Percentiles rank a stretch among this genome's conserved stretches.
Evolutionary conservation across 2,113 vertebrate genomes (phyloP).

Genomic region (Rhinoderma darwinii): DNA sequence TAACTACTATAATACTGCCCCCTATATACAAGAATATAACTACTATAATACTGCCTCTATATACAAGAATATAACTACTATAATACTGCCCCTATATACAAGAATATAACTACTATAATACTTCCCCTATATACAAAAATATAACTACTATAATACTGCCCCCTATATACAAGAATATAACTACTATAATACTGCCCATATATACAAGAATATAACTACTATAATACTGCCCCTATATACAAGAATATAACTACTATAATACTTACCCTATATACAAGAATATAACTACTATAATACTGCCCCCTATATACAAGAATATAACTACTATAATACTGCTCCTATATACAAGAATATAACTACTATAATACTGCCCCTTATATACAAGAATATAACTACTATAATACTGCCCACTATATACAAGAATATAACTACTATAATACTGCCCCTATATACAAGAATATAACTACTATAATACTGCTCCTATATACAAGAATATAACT

Average conservation of each 20-base stretch:
- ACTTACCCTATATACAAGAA: constrained; percentile 11
- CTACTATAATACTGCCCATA: constrained; percentile 4
- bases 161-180: constrained; percentile 20
- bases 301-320: neutral
- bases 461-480: constrained; percentile 10
- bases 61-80: constrained; percentile 6
- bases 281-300: constrained; percentile 16
- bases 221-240: constrained; percentile 21
- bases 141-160: constrained; percentile 19
- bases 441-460: neutral
- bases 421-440: constrained; percentile 19
- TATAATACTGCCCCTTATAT: constrained; percentile 16
- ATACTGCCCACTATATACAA: neutral
- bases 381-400: constrained; percentile 22
- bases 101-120: constrained; percentile 2
- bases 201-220: neutral
- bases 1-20: constrained; percentile 3
- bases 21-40: neutral
- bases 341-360: constrained; percentile 11
- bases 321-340: constrained; percentile 4
- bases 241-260: constrained; percentile 4
- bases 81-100: constrained; percentile 3
- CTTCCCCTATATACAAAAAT: neutral
- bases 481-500: constrained; percentile 14
- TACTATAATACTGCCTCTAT: constrained; percentile 12